These are phyloP conservation scores for Dendrocincla tyrannina DNA, from an alignment of 2,797 vertebrate genomes.

Conservation along the genomic window DNA sequence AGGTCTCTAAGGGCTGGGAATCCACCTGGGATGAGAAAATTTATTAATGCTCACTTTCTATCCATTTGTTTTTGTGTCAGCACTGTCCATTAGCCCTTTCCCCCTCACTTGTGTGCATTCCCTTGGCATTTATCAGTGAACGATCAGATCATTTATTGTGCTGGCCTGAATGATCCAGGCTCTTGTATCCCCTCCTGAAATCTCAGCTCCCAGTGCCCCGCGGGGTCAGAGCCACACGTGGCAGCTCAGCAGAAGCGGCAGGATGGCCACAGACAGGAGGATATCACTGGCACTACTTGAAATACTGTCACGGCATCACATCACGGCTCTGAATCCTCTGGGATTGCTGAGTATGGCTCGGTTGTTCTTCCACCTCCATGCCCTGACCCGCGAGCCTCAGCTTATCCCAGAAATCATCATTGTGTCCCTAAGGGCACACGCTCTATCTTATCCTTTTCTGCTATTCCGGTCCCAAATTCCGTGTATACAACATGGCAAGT, in stretches of 20 bases:
- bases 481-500: rapidly evolving
- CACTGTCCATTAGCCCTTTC: background rate
- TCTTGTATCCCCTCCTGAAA: background rate
- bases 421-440: background rate
- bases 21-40: background rate
- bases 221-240: rapidly evolving
- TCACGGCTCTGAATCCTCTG: background rate
- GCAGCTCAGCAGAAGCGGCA: background rate
- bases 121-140: background rate
- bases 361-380: rapidly evolving
- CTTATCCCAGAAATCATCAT: background rate
- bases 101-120: background rate
- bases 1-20: background rate
- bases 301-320: background rate
- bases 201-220: background rate
- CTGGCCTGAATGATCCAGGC: background rate
- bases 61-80: background rate
- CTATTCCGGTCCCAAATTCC: background rate
- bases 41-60: background rate
- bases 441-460: background rate
- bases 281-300: rapidly evolving
- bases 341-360: background rate
- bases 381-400: background rate
- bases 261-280: background rate
- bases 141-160: background rate